phyloP scores from a whole-genome alignment of 2,888 invertebrate species.

The Anorthoa munda region DNA sequence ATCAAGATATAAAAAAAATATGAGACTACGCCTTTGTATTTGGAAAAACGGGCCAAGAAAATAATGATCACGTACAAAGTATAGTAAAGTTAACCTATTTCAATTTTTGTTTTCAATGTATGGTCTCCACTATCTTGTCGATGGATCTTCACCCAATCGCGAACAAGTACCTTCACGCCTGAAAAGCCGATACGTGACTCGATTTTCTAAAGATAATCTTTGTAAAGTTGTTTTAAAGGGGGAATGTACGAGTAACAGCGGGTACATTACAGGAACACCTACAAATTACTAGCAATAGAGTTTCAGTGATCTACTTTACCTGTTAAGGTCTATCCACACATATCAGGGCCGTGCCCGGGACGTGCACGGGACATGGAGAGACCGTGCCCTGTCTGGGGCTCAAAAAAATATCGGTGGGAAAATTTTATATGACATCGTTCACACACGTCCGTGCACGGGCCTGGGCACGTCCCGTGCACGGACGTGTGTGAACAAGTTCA shows the following conservation, averaged over 20 bases:
- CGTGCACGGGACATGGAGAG: too few relatives aligned
- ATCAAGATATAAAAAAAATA: not conserved
- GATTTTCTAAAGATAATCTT: conserved; percentile 76
- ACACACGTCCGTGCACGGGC: too few relatives aligned
- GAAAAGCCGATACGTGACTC: conserved; percentile 81
- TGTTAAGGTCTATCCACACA: too few relatives aligned
- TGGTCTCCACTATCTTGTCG: conserved; percentile 70
- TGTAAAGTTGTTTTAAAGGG: conserved; percentile 70
- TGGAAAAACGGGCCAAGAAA: conserved; percentile 14
- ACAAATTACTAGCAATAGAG: conserved; percentile 47
- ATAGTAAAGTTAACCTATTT: conserved; percentile 72
- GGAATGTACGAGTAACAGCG: conserved; percentile 62
- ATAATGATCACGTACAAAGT: conserved; percentile 53
- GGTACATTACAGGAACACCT: conserved; percentile 53
- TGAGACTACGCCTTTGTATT: not conserved
- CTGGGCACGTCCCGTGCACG: too few relatives aligned
- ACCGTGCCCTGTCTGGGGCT: too few relatives aligned
- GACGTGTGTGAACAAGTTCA: too few relatives aligned
- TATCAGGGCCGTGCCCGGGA: too few relatives aligned
- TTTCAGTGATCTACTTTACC: conserved; percentile 19
- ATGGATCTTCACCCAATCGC: conserved; percentile 84
- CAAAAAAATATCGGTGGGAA: too few relatives aligned
- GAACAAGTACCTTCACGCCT: conserved; percentile 79
- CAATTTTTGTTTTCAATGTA: conserved; percentile 73
- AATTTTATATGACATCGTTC: too few relatives aligned